phyloP scores from a whole-genome alignment of 2,888 invertebrate genomes.

The Atrina japonica region DNA sequence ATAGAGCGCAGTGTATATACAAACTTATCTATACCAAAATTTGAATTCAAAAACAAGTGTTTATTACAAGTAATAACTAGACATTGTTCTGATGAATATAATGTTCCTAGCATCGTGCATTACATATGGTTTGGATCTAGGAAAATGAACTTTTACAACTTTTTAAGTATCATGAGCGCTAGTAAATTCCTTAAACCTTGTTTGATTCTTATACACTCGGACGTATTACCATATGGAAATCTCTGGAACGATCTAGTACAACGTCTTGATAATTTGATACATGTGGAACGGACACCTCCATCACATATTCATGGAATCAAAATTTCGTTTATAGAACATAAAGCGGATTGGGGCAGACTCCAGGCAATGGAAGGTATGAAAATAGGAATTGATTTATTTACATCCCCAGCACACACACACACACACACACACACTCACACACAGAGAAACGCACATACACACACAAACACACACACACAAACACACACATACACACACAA shows the following conservation, averaged over 20 bases:
- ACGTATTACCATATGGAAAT: constrained; percentile 55
- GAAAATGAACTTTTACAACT: constrained; percentile 54
- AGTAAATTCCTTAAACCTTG: constrained; percentile 61
- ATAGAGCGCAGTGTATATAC: too few relatives aligned
- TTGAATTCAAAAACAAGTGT: constrained; percentile 1
- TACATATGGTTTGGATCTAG: constrained; percentile 63
- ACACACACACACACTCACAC: too few relatives aligned
- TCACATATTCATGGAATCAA: constrained; percentile 52
- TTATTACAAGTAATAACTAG: background rate
- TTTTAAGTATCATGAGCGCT: constrained; percentile 63
- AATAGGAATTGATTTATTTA: too few relatives aligned
- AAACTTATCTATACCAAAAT: background rate
- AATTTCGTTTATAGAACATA: constrained; percentile 59
- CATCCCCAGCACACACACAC: too few relatives aligned
- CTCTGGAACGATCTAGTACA: constrained; percentile 60
- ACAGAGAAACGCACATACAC: too few relatives aligned
- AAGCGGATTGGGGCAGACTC: constrained; percentile 61
- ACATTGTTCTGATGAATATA: constrained; percentile 37
- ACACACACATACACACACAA: too few relatives aligned
- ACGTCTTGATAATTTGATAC: constrained; percentile 57
- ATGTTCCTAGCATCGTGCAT: constrained; percentile 63
- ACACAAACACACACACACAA: too few relatives aligned
- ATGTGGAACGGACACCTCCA: constrained; percentile 55
- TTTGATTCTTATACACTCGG: constrained; percentile 63
- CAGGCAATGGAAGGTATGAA: constrained; percentile 63